Conservation (phyloP, 2,888 invertebrate species). For the Lasius platythorax region DNA sequence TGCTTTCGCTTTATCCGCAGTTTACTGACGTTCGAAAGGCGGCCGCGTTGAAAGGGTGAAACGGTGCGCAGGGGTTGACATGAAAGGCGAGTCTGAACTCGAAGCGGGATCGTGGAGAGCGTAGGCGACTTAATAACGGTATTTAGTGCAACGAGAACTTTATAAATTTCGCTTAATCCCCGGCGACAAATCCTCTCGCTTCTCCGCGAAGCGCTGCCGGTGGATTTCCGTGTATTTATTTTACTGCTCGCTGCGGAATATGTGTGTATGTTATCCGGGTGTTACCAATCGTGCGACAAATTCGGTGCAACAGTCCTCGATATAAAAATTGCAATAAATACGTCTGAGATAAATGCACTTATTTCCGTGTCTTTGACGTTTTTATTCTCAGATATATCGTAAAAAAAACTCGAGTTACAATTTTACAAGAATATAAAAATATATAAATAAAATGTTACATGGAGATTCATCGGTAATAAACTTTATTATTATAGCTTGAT, state of each 20-base stretch:
- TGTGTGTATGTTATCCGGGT: conserved; percentile 9
- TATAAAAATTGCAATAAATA: conserved; percentile 19
- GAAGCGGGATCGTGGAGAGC: conserved; percentile 24
- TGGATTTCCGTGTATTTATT: conserved; percentile 51
- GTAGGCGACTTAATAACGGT: conserved; percentile 70
- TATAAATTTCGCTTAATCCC: conserved; percentile 73
- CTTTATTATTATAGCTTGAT: neutral
- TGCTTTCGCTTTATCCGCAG: conserved; percentile 72
- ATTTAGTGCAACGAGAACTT: conserved; percentile 69
- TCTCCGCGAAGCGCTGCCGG: conserved; percentile 22
- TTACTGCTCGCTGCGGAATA: conserved; percentile 25
- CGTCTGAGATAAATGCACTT: neutral
- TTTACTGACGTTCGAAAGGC: conserved; percentile 68
- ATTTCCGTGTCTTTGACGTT: neutral
- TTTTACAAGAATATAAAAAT: neutral
- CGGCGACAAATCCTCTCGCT: conserved; percentile 64
- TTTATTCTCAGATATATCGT: neutral
- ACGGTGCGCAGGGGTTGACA: conserved; percentile 50
- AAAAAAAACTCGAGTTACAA: neutral
- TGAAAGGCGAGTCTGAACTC: conserved; percentile 51
- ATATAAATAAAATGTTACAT: neutral
- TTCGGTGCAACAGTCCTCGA: conserved; percentile 9
- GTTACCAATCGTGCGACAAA: conserved; percentile 37
- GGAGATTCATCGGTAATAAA: neutral
- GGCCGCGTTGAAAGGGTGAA: conserved; percentile 67